A percentile compares a stretch with the other conserved stretches of the same genome.
Conservation (phyloP, 2,888 invertebrate species). For the Encarsia formosa region DNA sequence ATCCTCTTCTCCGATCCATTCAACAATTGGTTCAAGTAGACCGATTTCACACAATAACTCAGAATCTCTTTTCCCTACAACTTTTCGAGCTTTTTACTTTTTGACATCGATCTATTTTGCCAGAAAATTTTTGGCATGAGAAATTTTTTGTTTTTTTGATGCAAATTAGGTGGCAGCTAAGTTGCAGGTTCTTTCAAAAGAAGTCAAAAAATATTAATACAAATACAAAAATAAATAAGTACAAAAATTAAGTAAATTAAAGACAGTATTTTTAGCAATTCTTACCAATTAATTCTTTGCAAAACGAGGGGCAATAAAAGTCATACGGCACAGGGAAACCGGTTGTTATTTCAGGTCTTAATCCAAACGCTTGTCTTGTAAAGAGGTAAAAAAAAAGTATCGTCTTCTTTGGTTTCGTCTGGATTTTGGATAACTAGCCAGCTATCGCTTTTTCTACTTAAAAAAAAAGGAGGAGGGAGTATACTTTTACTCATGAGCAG, state of each 20-base stretch:
- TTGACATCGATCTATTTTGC: too few species aligned
- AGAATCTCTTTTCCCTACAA: too few species aligned
- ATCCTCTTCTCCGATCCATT: not conserved
- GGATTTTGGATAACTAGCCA: not conserved
- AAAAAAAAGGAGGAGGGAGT: conserved; percentile 10
- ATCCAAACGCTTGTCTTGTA: too few species aligned
- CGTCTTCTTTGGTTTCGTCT: conserved; percentile 4
- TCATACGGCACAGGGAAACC: not conserved
- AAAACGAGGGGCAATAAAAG: not conserved
- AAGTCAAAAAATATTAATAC: too few species aligned
- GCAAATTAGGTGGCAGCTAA: not conserved
- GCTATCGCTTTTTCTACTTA: conserved; percentile 1
- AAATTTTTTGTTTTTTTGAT: not conserved
- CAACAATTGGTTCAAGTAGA: not conserved
- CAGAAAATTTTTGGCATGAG: not conserved
- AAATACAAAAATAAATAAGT: too few species aligned
- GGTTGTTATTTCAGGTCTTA: not conserved
- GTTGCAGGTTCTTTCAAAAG: not conserved
- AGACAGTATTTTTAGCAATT: too few species aligned
- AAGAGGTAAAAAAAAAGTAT: conserved; percentile 1
- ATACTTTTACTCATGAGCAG: conserved; percentile 3
- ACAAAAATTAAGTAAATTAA: too few species aligned
- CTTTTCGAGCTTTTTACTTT: too few species aligned
- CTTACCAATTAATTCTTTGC: not conserved
- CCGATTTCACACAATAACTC: not conserved